A percentile compares a stretch with the other conserved stretches of the same genome.
These are phyloP conservation scores for Chaetorhynchus papuensis DNA, from an alignment of 2,113 vertebrate genomes.

Conservation along the genomic window DNA sequence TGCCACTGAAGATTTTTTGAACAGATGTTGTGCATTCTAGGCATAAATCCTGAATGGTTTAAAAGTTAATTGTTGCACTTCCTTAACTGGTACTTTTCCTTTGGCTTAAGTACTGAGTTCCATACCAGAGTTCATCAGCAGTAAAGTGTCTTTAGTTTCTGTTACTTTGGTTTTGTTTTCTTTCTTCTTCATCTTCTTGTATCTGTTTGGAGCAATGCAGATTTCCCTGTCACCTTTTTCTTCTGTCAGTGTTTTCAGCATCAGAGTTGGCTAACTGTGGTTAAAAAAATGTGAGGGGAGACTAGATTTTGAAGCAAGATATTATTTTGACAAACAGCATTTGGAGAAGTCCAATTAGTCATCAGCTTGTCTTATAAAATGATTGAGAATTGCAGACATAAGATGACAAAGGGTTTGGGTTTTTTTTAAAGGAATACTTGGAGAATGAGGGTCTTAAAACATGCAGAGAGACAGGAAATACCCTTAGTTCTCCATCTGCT, in stretches of 20 bases:
- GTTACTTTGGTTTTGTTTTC: neutral
- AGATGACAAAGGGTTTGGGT: neutral
- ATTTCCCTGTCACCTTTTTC: neutral
- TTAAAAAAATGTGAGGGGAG: neutral
- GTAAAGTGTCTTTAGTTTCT: neutral
- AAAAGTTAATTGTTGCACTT: neutral
- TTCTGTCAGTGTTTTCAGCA: neutral
- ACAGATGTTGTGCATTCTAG: neutral
- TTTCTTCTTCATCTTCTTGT: neutral
- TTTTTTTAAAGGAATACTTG: neutral
- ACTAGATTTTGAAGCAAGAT: neutral
- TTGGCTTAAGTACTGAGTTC: neutral
- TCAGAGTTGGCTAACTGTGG: neutral
- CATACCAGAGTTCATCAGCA: neutral
- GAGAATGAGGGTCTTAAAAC: neutral
- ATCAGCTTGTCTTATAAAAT: neutral
- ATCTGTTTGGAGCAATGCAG: neutral
- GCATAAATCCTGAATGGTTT: neutral
- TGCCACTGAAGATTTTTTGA: neutral
- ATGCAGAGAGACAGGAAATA: neutral
- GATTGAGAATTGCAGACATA: neutral
- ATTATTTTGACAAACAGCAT: neutral
- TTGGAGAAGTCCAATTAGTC: neutral
- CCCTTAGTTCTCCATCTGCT: neutral
- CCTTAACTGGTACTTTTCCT: neutral